phyloP scores from a whole-genome alignment of 2,888 invertebrate species.

The Coleophora deauratella region DNA sequence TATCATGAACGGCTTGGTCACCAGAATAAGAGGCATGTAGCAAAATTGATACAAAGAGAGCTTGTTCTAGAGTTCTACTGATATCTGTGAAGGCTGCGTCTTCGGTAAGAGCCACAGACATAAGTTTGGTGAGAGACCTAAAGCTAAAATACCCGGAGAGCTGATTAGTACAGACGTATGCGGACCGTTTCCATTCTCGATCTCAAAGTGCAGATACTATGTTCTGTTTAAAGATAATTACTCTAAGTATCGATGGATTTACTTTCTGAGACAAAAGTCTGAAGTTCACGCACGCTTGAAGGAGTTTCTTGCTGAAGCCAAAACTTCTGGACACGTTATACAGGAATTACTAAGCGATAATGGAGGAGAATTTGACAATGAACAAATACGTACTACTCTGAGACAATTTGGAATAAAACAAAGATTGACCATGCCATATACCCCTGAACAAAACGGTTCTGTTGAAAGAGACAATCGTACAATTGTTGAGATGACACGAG shows the following conservation, averaged over 20 bases:
- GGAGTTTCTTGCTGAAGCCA: too few species aligned
- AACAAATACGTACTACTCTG: too few species aligned
- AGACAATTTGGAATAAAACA: too few species aligned
- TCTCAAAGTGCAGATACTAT: conserved; percentile 1
- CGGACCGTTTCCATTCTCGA: conserved; percentile 8
- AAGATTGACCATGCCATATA: neutral
- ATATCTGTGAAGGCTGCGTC: conserved; percentile 11
- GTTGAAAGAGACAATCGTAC: conserved; percentile 1
- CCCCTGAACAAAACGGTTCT: neutral
- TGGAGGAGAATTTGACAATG: too few species aligned
- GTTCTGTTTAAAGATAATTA: conserved; percentile 7
- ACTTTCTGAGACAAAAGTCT: conserved; percentile 2
- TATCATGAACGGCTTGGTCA: conserved; percentile 9
- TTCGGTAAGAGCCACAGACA: conserved; percentile 10
- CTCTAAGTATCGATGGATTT: conserved; percentile 1
- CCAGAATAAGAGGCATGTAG: conserved; percentile 9
- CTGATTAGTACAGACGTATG: conserved; percentile 8
- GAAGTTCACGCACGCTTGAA: too few species aligned
- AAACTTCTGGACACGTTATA: too few species aligned
- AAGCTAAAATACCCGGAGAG: neutral
- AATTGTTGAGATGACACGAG: neutral
- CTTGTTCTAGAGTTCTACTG: conserved; percentile 1
- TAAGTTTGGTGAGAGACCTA: conserved; percentile 8
- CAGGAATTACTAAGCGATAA: too few species aligned
- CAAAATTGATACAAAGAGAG: conserved; percentile 5